Base-by-base conservation (phyloP, 2,888 invertebrate species). In the Ormyrus thymus region DNA sequence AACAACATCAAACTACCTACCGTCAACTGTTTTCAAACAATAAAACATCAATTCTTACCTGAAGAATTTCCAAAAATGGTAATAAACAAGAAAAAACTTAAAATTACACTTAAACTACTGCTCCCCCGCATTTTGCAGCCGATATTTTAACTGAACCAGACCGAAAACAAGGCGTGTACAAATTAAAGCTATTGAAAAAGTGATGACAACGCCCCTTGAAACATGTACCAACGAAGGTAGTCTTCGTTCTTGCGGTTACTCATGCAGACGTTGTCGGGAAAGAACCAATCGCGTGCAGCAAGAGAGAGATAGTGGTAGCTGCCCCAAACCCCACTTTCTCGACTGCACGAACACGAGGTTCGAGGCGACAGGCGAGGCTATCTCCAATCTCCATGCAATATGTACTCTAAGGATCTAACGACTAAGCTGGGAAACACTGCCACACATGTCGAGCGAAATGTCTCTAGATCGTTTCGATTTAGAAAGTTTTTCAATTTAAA, bases 181-280 rank as follows among this genome's bases (percentile, higher is more conserved):
- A 56, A 66, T 71, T 65, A 53, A 61, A 53, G 55, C 15, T 55
- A 58, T 46, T 68, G 29, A 72, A 62, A 72, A 58, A 62, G 6
- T 72, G 66, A 72, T 72, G 79, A 61, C 79, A 76, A 79, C 79
- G 79, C 79, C 79, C 79, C 29, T 29, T 29, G 29, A 29, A 75
- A 69, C 56, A 71, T 70, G 70, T 61, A 70, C 74, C 58, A 59
- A 50, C 62, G 29, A 29, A 29, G 29, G 29, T 29, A 29, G 29
- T 29, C 29, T 29, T 29, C 29, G 29, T 56, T 55, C 13, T 10
- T 55, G 55, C 68, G 69, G 48, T 48, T 45, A 13, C 58, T 15
- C 6, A n/a, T 29, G 15, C 69, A 58, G 58, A 53, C 69, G 69
- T 58, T 55, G 46, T 29, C 29, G 29, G 29, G 1, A 29, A 29